phyloP scores from a whole-genome alignment of 2,797 vertebrate species.

The Steatocranus sp. region DNA sequence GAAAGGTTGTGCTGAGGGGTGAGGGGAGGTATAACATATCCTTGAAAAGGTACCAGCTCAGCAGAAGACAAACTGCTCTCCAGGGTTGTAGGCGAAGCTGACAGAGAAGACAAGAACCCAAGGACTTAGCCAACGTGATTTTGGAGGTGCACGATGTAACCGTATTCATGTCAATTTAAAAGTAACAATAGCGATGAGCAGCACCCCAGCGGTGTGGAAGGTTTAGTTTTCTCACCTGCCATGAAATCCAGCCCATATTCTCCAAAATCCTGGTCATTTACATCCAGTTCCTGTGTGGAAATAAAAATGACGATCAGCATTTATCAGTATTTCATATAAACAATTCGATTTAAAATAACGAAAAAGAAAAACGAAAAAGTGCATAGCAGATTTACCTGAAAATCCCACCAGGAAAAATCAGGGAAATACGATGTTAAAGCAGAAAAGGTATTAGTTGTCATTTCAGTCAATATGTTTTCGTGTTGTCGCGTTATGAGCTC shows the following conservation, averaged over 20 bases:
- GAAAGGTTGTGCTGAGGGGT: slow-evolving; percentile 36
- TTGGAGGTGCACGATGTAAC: background rate
- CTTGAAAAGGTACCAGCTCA: slow-evolving; percentile 61
- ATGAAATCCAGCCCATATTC: slow-evolving; percentile 78
- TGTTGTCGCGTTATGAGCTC: background rate
- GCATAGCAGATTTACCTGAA: slow-evolving; percentile 33
- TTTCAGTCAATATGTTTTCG: background rate
- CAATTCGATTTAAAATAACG: accelerated
- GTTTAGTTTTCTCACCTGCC: slow-evolving; percentile 73
- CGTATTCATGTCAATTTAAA: background rate
- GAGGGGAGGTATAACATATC: slow-evolving; percentile 67
- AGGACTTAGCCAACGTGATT: background rate
- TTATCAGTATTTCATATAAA: accelerated
- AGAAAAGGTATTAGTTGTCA: slow-evolving; percentile 37
- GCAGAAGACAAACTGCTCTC: slow-evolving; percentile 69
- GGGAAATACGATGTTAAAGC: background rate
- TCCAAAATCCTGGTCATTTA: slow-evolving; percentile 79
- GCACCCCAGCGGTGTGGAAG: too few species aligned
- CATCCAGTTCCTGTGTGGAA: slow-evolving; percentile 60
- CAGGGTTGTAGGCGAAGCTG: slow-evolving; percentile 76
- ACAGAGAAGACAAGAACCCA: background rate
- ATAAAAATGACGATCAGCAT: slow-evolving; percentile 4
- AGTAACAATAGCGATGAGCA: background rate
- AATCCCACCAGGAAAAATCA: slow-evolving; percentile 48
- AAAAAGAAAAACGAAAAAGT: background rate